A percentile compares a stretch with the other conserved stretches of the same genome.
phyloP scores from a whole-genome alignment of 1,140 invertebrate species.

The Uloborus diversus region DNA sequence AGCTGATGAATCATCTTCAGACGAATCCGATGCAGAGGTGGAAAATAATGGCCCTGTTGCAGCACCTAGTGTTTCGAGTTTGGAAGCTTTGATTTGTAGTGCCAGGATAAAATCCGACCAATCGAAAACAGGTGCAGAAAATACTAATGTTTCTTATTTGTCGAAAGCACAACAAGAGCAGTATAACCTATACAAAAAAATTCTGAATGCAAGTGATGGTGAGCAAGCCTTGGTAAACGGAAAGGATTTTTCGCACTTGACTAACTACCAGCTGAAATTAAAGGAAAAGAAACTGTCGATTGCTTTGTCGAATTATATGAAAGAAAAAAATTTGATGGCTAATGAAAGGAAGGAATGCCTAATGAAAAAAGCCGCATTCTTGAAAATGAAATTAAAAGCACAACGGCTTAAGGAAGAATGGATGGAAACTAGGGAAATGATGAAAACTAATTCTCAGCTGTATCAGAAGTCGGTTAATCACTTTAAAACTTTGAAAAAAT shows the following conservation, averaged over 20 bases:
- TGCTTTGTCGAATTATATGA: constrained; percentile 4
- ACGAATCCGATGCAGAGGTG: constrained; percentile 31
- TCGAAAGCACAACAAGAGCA: constrained; percentile 51
- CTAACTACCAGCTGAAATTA: background rate
- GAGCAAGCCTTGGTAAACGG: background rate
- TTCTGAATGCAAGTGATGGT: constrained; percentile 25
- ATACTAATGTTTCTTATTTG: constrained; percentile 15
- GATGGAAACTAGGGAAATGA: constrained; percentile 13
- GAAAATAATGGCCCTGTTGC: constrained; percentile 1
- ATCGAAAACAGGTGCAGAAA: background rate
- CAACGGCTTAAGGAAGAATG: constrained; percentile 30
- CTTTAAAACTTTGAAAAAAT: constrained; percentile 5
- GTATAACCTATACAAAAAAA: constrained; percentile 20
- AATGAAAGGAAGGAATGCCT: background rate
- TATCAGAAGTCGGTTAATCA: background rate
- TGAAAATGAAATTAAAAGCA: constrained; percentile 10
- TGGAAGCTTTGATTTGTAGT: constrained; percentile 37
- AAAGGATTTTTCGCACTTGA: background rate
- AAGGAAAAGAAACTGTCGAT: constrained; percentile 6
- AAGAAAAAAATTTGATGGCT: background rate
- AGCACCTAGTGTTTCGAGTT: background rate
- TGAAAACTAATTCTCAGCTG: constrained; percentile 2
- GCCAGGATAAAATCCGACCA: constrained; percentile 18
- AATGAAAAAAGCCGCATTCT: constrained; percentile 6
- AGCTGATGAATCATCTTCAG: constrained; percentile 25